phyloP scores from a whole-genome alignment of 2,113 vertebrate genomes.

The Cebus imitator region DNA sequence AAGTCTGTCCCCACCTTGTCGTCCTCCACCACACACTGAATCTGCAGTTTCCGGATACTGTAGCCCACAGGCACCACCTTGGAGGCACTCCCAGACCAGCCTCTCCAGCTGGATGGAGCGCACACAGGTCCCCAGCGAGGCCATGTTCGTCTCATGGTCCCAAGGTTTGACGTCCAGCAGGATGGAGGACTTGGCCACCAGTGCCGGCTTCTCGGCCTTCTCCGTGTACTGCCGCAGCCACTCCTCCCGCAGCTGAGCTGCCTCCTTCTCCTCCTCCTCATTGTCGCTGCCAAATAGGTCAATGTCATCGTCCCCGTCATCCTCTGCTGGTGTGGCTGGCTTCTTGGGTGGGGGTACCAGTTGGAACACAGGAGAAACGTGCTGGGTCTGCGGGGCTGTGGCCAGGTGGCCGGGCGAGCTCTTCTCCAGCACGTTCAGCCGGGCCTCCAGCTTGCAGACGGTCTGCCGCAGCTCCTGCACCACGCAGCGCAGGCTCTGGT shows the following conservation, averaged over 20 bases:
- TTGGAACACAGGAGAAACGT: neutral
- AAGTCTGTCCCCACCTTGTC: no score
- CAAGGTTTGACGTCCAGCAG: constrained; percentile 93
- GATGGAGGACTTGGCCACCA: constrained; percentile 97
- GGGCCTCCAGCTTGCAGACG: constrained; percentile 89
- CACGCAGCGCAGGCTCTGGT: constrained; percentile 90
- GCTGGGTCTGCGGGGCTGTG: constrained; percentile 82
- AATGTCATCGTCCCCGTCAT: no score
- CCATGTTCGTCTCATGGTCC: neutral
- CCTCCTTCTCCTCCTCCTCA: constrained; percentile 90
- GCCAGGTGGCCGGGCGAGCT: constrained; percentile 75
- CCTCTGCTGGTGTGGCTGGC: no score
- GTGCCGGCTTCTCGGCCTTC: constrained; percentile 88
- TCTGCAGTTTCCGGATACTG: no score
- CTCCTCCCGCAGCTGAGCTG: constrained; percentile 90
- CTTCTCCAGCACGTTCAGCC: constrained; percentile 89
- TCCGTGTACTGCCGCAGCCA: constrained; percentile 90
- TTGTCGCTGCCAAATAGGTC: no score
- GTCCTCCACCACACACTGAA: no score
- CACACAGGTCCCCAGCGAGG: no score
- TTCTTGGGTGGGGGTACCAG: no score
- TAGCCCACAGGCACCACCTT: no score
- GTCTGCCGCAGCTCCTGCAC: constrained; percentile 89
- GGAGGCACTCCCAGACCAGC: no score
- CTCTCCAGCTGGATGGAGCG: no score